Base-by-base conservation (phyloP, 2,113 vertebrate genomes). In the Fregetta grallaria region DNA sequence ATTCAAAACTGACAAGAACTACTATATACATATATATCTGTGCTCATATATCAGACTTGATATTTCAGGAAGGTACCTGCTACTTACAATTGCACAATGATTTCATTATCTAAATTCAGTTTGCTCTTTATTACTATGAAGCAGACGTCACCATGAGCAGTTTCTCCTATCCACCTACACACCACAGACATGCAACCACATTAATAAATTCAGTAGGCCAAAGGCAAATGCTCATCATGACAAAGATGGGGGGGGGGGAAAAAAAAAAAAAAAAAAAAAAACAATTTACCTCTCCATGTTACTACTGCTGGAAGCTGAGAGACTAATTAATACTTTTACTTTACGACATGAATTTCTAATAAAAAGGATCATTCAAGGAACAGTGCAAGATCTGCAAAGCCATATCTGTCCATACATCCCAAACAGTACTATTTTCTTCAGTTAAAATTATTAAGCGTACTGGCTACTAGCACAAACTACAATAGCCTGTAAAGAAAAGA, bases 131-230 rank as follows among this genome's bases (percentile, higher is more conserved):
- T 88, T 82, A 90, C 63, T 18, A 58, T 7, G 38, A 93, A 82
- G 74, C 78, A 86, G 85, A 92, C 12, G 0, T 55, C 87, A 90
- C 71, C 71, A 15, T 61, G 44, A 42, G 74, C 94, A 97, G 93
- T 71, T 94, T 96, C 93, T 96, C 85, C 93, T 45, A 53, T 29
- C 92, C 96, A 88, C 96, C 88, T 83, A 94, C 96, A 95, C 90
- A 63, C 56, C 38, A 40, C 87, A 96, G 85, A 79, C 87, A 68
- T 7, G 38, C 79, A 96, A 92, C 92, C 92, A 95, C 92, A 88
- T 92, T 70, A 96, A 94, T 34, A 70, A 74, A 92, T 44, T 59
- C 93, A 94, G 47, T 11, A 80, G 93, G 90, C 42, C 93, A 96
- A 80, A 94, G 87, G 96, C 75, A 90, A 96, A 67, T 7, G 19